Percentiles rank a stretch among this genome's conserved stretches.
These are phyloP conservation scores for Harpagifer antarcticus DNA, from an alignment of 2,797 vertebrate species.

Conservation along the genomic window DNA sequence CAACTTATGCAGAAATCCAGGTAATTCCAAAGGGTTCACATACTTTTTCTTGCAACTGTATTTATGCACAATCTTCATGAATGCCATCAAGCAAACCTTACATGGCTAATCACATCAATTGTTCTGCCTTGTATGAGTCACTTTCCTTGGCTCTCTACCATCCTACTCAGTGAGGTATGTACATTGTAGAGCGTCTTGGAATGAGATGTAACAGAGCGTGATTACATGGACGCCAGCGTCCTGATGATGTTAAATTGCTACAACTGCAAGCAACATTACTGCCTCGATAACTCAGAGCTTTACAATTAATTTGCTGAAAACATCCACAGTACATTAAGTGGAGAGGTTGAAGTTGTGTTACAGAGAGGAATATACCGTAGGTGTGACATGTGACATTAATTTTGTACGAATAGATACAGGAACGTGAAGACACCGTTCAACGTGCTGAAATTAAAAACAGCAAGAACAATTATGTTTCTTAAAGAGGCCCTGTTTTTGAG, in stretches of 20 bases:
- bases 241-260: slow-evolving; percentile 44
- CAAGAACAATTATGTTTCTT: no score
- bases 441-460: no score
- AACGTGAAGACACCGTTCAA: not conserved
- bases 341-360: slow-evolving; percentile 40
- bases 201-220: slow-evolving; percentile 45
- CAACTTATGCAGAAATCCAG: no score
- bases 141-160: slow-evolving; percentile 10
- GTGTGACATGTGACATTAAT: slow-evolving; percentile 29
- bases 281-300: slow-evolving; percentile 36
- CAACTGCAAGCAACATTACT: slow-evolving; percentile 59
- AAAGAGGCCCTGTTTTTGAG: no score
- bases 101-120: not conserved
- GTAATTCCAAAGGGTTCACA: no score
- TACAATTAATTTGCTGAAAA: slow-evolving; percentile 53
- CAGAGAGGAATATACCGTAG: slow-evolving; percentile 1
- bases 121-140: not conserved
- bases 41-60: no score
- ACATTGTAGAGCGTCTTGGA: slow-evolving; percentile 30
- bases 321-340: slow-evolving; percentile 1
- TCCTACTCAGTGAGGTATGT: slow-evolving; percentile 13
- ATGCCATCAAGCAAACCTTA: not conserved
- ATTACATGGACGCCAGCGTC: slow-evolving; percentile 40
- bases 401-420: not conserved
- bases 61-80: slow-evolving; percentile 3